Evolutionary conservation across 2,113 vertebrate genomes (phyloP).

Genomic region (Silurus glanis): DNA sequence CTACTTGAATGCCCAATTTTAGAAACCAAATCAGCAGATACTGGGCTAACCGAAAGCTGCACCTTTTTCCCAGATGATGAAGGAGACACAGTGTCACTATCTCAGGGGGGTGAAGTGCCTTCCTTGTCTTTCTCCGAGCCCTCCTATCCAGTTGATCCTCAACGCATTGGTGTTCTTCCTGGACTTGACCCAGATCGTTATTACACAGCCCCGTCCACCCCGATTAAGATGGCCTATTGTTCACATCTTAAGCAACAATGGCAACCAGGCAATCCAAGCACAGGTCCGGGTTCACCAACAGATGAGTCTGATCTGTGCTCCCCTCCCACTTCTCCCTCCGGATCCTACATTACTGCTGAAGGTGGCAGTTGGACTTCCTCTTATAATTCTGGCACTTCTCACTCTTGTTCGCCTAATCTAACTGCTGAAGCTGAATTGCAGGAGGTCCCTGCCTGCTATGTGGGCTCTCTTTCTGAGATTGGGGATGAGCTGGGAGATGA

Average conservation of each 20-base stretch:
- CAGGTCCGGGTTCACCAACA: slow-evolving; percentile 68
- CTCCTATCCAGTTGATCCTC: slow-evolving; percentile 71
- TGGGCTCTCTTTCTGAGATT: slow-evolving; percentile 72
- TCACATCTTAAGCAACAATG: slow-evolving; percentile 69
- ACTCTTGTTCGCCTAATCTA: slow-evolving; percentile 84
- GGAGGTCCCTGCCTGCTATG: slow-evolving; percentile 71
- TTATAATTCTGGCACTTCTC: slow-evolving; percentile 80
- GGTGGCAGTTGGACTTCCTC: slow-evolving; percentile 90
- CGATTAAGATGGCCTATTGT: slow-evolving; percentile 74
- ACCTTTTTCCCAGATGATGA: slow-evolving; percentile 52
- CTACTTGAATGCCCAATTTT: slow-evolving; percentile 47
- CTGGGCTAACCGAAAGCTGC: slow-evolving; percentile 56
- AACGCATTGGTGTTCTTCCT: slow-evolving; percentile 67
- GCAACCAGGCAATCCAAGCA: slow-evolving; percentile 68
- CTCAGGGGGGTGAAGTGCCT: slow-evolving; percentile 87
- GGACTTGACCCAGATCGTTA: slow-evolving; percentile 81
- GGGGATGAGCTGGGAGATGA: slow-evolving; percentile 74
- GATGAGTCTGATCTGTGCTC: slow-evolving; percentile 81
- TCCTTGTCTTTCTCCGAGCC: slow-evolving; percentile 78
- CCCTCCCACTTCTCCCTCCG: slow-evolving; percentile 87
- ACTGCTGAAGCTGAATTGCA: slow-evolving; percentile 75
- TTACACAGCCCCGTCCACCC: slow-evolving; percentile 90
- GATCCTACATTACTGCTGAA: slow-evolving; percentile 92
- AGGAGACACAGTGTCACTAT: slow-evolving; percentile 61
- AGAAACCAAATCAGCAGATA: slow-evolving; percentile 56